Conservation (phyloP, 2,113 vertebrate genomes). For the Trinectes maculatus region DNA sequence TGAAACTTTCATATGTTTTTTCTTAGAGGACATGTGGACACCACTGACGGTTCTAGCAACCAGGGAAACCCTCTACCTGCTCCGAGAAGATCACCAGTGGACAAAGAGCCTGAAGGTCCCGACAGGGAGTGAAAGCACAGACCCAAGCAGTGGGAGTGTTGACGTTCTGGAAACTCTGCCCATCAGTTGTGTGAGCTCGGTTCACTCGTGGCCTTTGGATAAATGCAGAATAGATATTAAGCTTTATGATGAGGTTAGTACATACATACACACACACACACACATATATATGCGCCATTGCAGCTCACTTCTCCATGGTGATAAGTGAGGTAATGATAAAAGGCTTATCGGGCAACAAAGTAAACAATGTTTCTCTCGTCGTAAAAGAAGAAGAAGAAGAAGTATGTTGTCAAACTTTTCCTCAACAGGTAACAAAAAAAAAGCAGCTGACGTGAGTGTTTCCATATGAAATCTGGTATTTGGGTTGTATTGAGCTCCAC, state of each 20-base stretch:
- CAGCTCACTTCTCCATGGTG: neutral
- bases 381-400: neutral
- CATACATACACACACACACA: too few species aligned
- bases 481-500: neutral
- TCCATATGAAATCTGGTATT: neutral
- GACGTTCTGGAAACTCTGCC: conserved; percentile 74
- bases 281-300: too few species aligned
- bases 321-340: neutral
- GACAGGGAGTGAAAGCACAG: conserved; percentile 1
- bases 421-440: neutral
- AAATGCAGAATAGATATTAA: conserved; percentile 84
- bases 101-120: conserved; percentile 55
- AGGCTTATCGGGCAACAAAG: neutral
- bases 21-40: conserved; percentile 65
- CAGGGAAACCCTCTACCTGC: conserved; percentile 79
- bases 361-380: neutral
- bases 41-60: conserved; percentile 79
- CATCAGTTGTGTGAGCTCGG: conserved; percentile 83
- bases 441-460: neutral
- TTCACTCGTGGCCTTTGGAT: conserved; percentile 85
- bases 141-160: conserved; percentile 55
- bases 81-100: conserved; percentile 83
- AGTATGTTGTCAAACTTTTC: neutral
- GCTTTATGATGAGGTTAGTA: conserved; percentile 92
- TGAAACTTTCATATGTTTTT: neutral